A percentile compares a stretch with the other conserved stretches of the same genome.
phyloP scores from a whole-genome alignment of 2,113 vertebrate genomes.

The Vanacampus margaritifer region DNA sequence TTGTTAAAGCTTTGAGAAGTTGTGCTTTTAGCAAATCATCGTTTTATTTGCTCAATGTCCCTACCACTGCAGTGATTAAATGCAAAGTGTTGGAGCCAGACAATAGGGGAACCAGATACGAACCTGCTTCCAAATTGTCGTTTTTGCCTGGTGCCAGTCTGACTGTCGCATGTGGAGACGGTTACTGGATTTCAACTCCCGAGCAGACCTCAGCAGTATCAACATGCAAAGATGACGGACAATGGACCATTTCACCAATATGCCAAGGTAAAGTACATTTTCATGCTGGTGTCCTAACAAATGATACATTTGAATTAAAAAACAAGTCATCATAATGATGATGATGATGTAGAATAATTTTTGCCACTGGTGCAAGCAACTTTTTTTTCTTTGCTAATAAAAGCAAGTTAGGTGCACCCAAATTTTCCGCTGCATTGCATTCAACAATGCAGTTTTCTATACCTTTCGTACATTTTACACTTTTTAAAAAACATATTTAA shows the following conservation, averaged over 20 bases:
- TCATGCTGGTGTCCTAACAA: neutral
- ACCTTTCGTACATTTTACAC: too few species aligned
- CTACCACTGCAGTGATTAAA: too few species aligned
- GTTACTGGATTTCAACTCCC: accelerated
- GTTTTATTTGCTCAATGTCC: too few species aligned
- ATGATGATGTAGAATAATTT: too few species aligned
- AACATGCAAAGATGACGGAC: neutral
- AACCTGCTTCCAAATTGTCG: neutral
- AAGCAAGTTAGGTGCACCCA: too few species aligned
- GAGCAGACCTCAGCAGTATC: accelerated
- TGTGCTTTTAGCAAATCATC: too few species aligned
- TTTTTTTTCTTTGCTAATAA: too few species aligned
- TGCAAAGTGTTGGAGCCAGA: slow-evolving; percentile 11
- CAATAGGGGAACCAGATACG: neutral
- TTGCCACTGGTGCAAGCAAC: too few species aligned
- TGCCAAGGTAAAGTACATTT: slow-evolving; percentile 44
- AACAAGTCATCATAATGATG: neutral
- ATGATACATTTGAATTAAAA: neutral
- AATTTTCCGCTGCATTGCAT: too few species aligned
- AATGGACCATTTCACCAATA: slow-evolving; percentile 12
- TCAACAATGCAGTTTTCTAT: too few species aligned
- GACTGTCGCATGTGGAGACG: slow-evolving; percentile 16
- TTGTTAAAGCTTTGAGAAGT: too few species aligned
- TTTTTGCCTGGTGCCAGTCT: slow-evolving; percentile 31
- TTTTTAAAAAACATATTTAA: too few species aligned